Evolutionary conservation across 1,140 invertebrate genomes (phyloP), one percentile per base, ranked within the genome.

Genomic region (Pseudachorutes palmiensis): DNA sequence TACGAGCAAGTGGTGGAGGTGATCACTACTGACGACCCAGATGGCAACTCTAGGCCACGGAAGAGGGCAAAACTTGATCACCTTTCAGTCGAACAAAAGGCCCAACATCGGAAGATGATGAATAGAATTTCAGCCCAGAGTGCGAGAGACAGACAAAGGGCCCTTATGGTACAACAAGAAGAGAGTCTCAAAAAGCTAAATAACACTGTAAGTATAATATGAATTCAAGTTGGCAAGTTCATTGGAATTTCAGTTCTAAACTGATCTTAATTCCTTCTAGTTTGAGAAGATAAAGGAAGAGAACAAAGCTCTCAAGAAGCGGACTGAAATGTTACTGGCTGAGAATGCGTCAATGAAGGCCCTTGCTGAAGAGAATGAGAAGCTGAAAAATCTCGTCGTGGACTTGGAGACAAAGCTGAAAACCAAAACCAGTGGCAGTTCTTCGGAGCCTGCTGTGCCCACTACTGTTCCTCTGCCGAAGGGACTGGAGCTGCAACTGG

Each of bases 61-160:
- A 74, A 74, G 48, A 36, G 72, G 24, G 69, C 69, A 9, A 74
- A 74, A 58, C 29, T 74, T 49, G 72, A 74, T 62, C 72, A 74
- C 29, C 28, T 74, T 19, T 70, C 69, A 14, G 24, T 57, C 2
- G 72, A 74, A 16, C 67, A 74, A 60, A 74, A 74, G 26, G 60
- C 72, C 5, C 69, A 71, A 32, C 72, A 74, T 55, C 36, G 72
- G 24, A 74, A 74, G 55, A 71, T 71, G 68, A 74, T 74, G 72
- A 74, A 74, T 64, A 55, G 72, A 45, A 74, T 74, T 48, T 74
- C 72, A n/a, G 72, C 72, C 26, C 72, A 74, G 60, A 74, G 72
- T 62, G 72, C 72, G 14, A 64, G 72, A 26, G 72, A 74, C 32
- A 57, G 72, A 68, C 72, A 74, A 65, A 69, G 70, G 32, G 66